A percentile compares a stretch with the other conserved stretches of the same genome.
Conservation (phyloP, 2,113 vertebrate species). For the Ahaetulla prasina region DNA sequence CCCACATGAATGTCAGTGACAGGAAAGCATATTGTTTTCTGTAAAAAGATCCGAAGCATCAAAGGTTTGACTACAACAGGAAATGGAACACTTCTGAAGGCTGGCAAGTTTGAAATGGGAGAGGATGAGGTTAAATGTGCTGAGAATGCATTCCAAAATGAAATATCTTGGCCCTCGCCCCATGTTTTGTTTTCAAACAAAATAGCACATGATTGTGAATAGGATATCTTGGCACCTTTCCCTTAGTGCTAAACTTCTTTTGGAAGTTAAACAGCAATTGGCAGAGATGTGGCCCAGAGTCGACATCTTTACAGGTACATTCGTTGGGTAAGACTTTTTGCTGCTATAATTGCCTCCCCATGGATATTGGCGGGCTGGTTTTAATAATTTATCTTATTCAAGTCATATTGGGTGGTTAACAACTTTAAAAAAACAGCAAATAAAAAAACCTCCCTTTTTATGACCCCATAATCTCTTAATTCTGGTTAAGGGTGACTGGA, state of each 20-base stretch:
- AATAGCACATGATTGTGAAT: rapidly evolving
- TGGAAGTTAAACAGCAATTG: slow-evolving; percentile 22
- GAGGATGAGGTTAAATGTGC: slow-evolving; percentile 15
- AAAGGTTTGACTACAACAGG: slow-evolving; percentile 36
- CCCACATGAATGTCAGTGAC: background rate
- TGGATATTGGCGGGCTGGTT: background rate
- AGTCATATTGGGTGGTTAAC: background rate
- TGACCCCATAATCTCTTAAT: background rate
- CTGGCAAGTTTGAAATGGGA: background rate
- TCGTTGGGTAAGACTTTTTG: background rate
- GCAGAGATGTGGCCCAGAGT: background rate
- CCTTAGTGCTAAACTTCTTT: background rate
- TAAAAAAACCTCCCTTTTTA: background rate
- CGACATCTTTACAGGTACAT: background rate
- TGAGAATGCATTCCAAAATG: slow-evolving; percentile 8
- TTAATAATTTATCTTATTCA: background rate
- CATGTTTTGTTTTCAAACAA: rapidly evolving
- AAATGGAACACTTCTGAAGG: slow-evolving; percentile 17
- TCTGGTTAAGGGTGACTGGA: background rate
- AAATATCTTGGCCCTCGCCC: background rate
- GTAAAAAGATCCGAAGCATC: slow-evolving; percentile 10
- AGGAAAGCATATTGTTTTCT: background rate
- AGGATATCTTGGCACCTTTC: background rate
- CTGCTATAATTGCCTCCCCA: background rate
- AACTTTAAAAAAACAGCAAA: background rate